Evolutionary conservation across 2,888 invertebrate species (phyloP).

Genomic region (Eupeodes luniger): DNA sequence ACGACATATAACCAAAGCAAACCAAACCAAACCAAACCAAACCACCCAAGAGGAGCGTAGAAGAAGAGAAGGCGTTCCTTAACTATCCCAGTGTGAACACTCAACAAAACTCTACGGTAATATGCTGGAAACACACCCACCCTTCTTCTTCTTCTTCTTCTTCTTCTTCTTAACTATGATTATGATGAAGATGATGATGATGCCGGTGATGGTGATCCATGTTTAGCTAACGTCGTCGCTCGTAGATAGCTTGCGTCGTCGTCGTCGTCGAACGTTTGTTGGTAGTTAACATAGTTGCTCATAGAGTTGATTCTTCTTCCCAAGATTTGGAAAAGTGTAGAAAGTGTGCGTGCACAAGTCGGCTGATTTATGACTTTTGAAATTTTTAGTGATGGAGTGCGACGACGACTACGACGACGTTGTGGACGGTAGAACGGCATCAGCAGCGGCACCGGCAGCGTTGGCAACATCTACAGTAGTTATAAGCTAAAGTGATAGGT

Average conservation of each 20-base stretch:
- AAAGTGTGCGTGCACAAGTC: constrained; percentile 61
- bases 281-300: neutral
- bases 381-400: constrained; percentile 50
- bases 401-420: too few species aligned
- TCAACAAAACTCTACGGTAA: neutral
- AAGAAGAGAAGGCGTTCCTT: constrained; percentile 30
- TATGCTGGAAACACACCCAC: constrained; percentile 47
- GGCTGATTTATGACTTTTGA: constrained; percentile 67
- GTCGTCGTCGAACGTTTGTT: neutral
- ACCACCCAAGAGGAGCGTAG: constrained; percentile 57
- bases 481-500: constrained; percentile 41
- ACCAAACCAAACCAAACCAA: neutral
- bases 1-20: too few species aligned
- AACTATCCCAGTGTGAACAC: constrained; percentile 44
- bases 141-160: constrained; percentile 31
- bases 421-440: neutral
- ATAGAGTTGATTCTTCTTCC: neutral
- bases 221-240: neutral
- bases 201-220: constrained; percentile 33
- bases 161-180: constrained; percentile 20
- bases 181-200: constrained; percentile 28
- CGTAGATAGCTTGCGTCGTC: neutral
- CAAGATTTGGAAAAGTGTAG: neutral
- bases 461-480: constrained; percentile 13
- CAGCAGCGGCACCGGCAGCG: constrained; percentile 11